phyloP scores from a whole-genome alignment of 1,140 invertebrate species.

The Antheraea mylitta region DNA sequence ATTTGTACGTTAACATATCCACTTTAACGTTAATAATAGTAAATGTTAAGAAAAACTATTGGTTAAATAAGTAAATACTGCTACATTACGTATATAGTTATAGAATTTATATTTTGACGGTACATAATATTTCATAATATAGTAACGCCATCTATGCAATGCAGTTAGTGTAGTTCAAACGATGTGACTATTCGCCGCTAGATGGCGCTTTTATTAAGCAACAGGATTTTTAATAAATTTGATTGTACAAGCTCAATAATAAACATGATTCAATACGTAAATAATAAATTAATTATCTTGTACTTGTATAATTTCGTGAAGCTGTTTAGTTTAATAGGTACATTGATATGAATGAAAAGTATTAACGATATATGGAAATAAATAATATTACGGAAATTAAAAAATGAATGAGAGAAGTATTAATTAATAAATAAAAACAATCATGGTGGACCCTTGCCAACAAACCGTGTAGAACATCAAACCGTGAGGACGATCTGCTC shows the following conservation, averaged over 20 bases:
- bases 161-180: background rate
- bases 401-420: background rate
- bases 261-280: conserved; percentile 1
- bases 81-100: no score
- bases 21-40: no score
- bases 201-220: conserved; percentile 34
- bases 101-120: no score
- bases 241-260: background rate
- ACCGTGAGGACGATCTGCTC: conserved; percentile 59
- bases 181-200: conserved; percentile 40
- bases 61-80: no score
- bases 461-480: conserved; percentile 61
- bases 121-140: background rate
- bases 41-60: no score
- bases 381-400: background rate
- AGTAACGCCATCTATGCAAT: background rate
- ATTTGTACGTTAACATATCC: no score
- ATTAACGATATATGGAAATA: conserved; percentile 6
- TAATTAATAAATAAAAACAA: conserved; percentile 15
- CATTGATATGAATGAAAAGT: conserved; percentile 10
- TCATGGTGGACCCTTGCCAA: conserved; percentile 53
- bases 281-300: conserved; percentile 1
- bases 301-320: background rate
- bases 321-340: background rate
- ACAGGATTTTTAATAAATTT: background rate